Evolutionary conservation across 2,797 vertebrate species (phyloP), one percentile per base, ranked within the genome.

Genomic region (Momotus momota): DNA sequence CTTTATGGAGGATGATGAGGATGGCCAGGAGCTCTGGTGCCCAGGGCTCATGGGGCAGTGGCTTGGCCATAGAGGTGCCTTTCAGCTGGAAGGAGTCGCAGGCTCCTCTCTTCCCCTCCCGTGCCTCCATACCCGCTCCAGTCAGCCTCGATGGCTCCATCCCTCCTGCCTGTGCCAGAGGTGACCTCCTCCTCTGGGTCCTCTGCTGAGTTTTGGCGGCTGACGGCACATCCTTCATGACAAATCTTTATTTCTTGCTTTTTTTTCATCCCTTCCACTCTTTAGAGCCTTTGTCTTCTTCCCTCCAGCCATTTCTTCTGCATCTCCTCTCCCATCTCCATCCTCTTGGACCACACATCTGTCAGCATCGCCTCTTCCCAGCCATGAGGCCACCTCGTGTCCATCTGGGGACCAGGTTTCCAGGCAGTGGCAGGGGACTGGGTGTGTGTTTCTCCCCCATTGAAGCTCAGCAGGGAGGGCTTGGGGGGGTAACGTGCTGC

Each of bases 341-440:
- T 31, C 54, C 43, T 49, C 48, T 29, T 6, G 14, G 9, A 13
- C 49, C 22, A 2, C 1, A 23, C 57, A 9, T 18, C 25, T 58
- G 2, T 10, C 13, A 46, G 35, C 75, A 55, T 40, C 46, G 0
- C 54, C 21, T 29, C 51, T 7, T 62, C 60, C 67, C 12, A 27
- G 2, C 22, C 33, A 6, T 0, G 11, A 46, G 40, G 22, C 51
- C 51, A 4, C 17, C 13, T 8, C 1, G 0, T 8, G 31, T 7
- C 65, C n/a, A 1, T 1, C 43, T 14, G n/a, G 38, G 45, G 2
- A 18, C 22, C 3, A 1, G 10, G 21, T 51, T 19, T 61, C 55
- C 3, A 0, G 14, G 31, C 1, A 2, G 9, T 10, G 40, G 1
- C 55, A 4, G 0, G 26, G 64, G 1, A 20, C 11, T 0, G 0